These are phyloP conservation scores for Coptotermes formosanus DNA, from an alignment of 1,140 invertebrate species.

Conservation along the genomic window DNA sequence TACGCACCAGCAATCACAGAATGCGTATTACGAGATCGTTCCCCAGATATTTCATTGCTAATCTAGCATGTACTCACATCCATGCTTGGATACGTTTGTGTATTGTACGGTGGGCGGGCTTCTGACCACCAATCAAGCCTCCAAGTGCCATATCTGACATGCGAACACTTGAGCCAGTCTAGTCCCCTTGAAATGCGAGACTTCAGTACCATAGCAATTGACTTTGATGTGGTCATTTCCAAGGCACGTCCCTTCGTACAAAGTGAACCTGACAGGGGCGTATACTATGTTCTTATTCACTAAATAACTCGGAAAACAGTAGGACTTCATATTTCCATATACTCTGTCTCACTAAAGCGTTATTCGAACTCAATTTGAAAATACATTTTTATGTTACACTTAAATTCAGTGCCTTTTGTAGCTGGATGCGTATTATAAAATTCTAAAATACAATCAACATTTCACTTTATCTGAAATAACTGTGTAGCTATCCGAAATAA, in stretches of 20 bases:
- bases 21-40: background rate
- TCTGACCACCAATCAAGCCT: background rate
- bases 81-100: background rate
- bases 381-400: background rate
- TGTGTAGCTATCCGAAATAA: background rate
- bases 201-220: background rate
- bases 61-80: background rate
- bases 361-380: background rate
- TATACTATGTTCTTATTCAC: background rate
- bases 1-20: no score
- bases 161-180: background rate
- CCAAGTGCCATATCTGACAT: background rate
- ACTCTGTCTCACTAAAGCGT: background rate
- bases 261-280: background rate
- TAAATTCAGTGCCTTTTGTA: background rate
- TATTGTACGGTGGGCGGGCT: background rate
- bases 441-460: background rate
- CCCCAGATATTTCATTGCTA: background rate
- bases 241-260: background rate
- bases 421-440: background rate
- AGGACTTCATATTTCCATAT: background rate
- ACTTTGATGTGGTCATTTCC: constrained; percentile 1
- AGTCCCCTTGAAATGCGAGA: background rate
- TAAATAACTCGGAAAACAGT: background rate
- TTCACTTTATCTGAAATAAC: background rate